Percentiles rank a stretch among this genome's conserved stretches.
Conservation (phyloP, 2,113 vertebrate genomes). For the Megaptera novaeangliae region DNA sequence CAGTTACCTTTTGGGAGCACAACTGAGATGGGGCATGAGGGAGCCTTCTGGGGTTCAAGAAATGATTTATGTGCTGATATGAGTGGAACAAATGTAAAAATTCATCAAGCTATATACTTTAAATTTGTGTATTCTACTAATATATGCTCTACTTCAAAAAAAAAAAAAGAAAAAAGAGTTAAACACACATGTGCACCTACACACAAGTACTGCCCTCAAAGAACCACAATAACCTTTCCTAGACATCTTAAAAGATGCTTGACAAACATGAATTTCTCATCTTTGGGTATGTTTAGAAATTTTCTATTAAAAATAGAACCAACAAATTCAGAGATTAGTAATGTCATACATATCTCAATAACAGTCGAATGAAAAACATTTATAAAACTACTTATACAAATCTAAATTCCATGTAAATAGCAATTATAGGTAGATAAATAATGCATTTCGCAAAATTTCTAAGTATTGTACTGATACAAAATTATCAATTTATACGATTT, state of each 20-base stretch:
- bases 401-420: not conserved
- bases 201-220: not conserved
- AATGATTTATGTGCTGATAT: not conserved
- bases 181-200: not conserved
- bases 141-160: not conserved
- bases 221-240: not conserved
- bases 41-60: not conserved
- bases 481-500: not conserved
- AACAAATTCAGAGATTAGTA: not conserved
- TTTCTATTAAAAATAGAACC: not conserved
- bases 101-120: not conserved
- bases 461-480: not conserved
- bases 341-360: not conserved
- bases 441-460: not conserved
- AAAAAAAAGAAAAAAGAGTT: not conserved
- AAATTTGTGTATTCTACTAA: not conserved
- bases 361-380: not conserved
- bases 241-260: not conserved
- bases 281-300: not conserved
- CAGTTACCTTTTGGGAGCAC: not conserved
- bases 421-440: not conserved
- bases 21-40: not conserved
- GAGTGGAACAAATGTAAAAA: not conserved
- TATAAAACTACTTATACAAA: not conserved
- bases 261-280: not conserved